Percentiles rank a stretch among this genome's conserved stretches.
phyloP scores from a whole-genome alignment of 1,140 invertebrate species.

The Hylaeus anthracinus region DNA sequence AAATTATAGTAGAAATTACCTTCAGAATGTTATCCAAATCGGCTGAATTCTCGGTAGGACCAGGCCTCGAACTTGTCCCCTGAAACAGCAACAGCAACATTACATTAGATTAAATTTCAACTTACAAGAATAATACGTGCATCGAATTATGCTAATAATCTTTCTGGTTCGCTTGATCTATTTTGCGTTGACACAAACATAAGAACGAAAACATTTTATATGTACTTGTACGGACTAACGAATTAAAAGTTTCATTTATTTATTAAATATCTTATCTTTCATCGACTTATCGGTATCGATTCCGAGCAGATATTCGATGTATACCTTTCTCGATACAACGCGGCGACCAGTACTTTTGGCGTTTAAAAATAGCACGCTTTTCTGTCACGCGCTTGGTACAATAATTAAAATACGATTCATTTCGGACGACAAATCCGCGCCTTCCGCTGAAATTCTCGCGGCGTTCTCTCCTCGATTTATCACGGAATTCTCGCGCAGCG shows the following conservation, averaged over 20 bases:
- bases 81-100: slow-evolving; percentile 48
- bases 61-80: slow-evolving; percentile 65
- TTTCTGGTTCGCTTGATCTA: too few relatives aligned
- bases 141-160: too few relatives aligned
- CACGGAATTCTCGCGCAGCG: slow-evolving; percentile 36
- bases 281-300: too few relatives aligned
- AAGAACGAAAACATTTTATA: too few relatives aligned
- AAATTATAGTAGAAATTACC: slow-evolving; percentile 52
- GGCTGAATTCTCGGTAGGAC: slow-evolving; percentile 60
- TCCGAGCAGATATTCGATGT: too few relatives aligned
- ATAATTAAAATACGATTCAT: slow-evolving; percentile 50
- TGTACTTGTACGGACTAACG: too few relatives aligned
- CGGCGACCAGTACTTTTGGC: too few relatives aligned
- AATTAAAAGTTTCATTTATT: too few relatives aligned
- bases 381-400: background rate
- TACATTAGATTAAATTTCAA: background rate
- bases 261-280: background rate
- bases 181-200: too few relatives aligned
- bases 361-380: too few relatives aligned
- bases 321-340: too few relatives aligned
- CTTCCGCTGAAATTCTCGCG: slow-evolving; percentile 15
- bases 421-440: slow-evolving; percentile 16
- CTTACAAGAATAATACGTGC: too few relatives aligned
- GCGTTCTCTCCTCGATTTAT: slow-evolving; percentile 55
- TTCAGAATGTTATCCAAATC: slow-evolving; percentile 76